These are phyloP conservation scores for Clavelina lepadiformis DNA, from an alignment of 23 tunicate genomes.

Conservation along the genomic window DNA sequence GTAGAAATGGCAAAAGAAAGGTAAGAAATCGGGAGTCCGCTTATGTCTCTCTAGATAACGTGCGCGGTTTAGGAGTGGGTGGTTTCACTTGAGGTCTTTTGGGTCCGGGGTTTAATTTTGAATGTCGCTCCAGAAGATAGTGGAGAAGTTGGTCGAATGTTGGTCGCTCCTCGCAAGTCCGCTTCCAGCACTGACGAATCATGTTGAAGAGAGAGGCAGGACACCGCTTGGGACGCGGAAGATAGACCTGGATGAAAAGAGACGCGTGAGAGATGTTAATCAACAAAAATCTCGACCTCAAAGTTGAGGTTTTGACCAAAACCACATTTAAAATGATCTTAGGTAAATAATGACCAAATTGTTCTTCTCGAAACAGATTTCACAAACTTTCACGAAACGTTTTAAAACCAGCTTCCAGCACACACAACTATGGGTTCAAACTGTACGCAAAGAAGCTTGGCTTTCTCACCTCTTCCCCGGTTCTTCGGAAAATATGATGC, in stretches of 20 bases:
- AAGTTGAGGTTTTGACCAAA: background rate
- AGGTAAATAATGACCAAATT: background rate
- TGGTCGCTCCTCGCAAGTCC: conserved; percentile 60
- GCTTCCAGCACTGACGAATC: conserved; percentile 78
- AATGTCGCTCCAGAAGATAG: conserved; percentile 23
- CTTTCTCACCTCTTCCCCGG: conserved; percentile 54
- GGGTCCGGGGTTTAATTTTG: conserved; percentile 17
- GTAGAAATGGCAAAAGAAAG: no score
- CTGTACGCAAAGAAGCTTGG: background rate
- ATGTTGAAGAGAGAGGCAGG: conserved; percentile 63
- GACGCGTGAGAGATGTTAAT: no score
- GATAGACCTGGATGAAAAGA: conserved; percentile 31
- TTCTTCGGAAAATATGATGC: conserved; percentile 49
- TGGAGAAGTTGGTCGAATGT: conserved; percentile 48
- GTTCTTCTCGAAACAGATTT: no score
- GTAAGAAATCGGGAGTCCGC: no score
- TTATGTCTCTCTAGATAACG: no score
- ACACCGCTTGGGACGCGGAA: conserved; percentile 66
- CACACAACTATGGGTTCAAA: background rate
- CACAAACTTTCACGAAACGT: background rate
- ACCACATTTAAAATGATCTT: background rate
- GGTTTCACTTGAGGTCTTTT: conserved; percentile 43
- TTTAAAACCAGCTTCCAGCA: background rate
- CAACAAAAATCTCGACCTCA: background rate
- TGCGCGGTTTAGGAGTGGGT: conserved; percentile 8